phyloP scores from a whole-genome alignment of 1,140 invertebrate genomes.

The Macrobrachium nipponense region DNA sequence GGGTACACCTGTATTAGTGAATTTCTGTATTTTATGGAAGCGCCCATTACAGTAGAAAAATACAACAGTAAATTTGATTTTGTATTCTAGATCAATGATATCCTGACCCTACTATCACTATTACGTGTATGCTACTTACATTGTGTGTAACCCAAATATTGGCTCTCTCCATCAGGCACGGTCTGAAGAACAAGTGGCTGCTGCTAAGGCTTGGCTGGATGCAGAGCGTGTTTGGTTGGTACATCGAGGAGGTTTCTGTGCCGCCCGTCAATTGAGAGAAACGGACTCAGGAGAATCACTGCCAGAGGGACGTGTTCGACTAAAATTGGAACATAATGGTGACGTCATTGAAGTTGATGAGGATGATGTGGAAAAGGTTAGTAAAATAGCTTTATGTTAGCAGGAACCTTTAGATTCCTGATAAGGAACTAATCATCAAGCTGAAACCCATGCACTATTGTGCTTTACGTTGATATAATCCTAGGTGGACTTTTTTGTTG shows the following conservation, averaged over 20 bases:
- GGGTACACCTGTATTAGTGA: too few relatives aligned
- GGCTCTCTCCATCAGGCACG: slow-evolving; percentile 65
- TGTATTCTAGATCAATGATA: too few relatives aligned
- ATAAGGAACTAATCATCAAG: too few relatives aligned
- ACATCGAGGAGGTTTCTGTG: slow-evolving; percentile 89
- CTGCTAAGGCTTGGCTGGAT: slow-evolving; percentile 83
- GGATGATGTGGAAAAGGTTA: slow-evolving; percentile 90
- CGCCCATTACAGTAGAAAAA: too few relatives aligned
- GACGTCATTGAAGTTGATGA: slow-evolving; percentile 88
- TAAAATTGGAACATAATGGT: slow-evolving; percentile 81
- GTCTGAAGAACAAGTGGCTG: slow-evolving; percentile 83
- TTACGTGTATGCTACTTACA: too few relatives aligned
- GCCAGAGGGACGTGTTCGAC: slow-evolving; percentile 77
- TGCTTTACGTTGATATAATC: too few relatives aligned
- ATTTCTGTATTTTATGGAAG: too few relatives aligned
- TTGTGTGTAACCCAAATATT: neutral
- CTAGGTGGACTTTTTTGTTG: too few relatives aligned
- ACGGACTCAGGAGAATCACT: slow-evolving; percentile 65
- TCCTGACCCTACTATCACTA: too few relatives aligned
- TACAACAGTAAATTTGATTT: too few relatives aligned
- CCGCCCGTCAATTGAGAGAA: slow-evolving; percentile 74
- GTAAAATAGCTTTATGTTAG: neutral
- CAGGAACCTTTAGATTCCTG: too few relatives aligned
- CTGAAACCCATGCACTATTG: too few relatives aligned
- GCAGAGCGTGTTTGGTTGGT: slow-evolving; percentile 89